Conservation (phyloP, 2,113 vertebrate genomes). For the Rynchops niger region DNA sequence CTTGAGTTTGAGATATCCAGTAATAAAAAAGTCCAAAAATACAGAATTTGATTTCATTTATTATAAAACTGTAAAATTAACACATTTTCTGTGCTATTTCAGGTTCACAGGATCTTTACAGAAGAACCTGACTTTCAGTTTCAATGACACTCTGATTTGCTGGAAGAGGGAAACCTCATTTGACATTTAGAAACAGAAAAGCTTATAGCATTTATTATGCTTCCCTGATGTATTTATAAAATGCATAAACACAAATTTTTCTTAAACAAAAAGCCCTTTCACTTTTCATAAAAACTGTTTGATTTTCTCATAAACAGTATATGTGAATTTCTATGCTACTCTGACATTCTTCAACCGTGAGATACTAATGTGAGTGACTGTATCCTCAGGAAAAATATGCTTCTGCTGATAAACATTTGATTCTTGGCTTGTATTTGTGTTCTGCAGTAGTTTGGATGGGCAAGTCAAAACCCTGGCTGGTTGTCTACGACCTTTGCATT, state of each 20-base stretch:
- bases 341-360: neutral
- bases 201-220: neutral
- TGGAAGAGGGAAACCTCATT: neutral
- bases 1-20: neutral
- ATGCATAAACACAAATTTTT: neutral
- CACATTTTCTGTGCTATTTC: neutral
- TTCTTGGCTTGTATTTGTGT: neutral
- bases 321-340: neutral
- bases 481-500: neutral
- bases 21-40: neutral
- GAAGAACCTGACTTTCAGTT: neutral
- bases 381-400: constrained; percentile 14
- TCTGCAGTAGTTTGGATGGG: neutral
- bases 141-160: neutral
- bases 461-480: constrained; percentile 5
- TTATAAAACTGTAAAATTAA: neutral
- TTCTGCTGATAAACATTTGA: constrained; percentile 36
- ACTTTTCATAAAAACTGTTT: neutral
- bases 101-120: neutral
- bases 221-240: neutral
- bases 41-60: neutral
- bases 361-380: neutral
- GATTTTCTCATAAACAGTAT: neutral
- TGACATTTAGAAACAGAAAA: neutral
- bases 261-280: neutral